phyloP scores from a whole-genome alignment of 2,888 invertebrate species.

The Xanthostigma xanthostigma region DNA sequence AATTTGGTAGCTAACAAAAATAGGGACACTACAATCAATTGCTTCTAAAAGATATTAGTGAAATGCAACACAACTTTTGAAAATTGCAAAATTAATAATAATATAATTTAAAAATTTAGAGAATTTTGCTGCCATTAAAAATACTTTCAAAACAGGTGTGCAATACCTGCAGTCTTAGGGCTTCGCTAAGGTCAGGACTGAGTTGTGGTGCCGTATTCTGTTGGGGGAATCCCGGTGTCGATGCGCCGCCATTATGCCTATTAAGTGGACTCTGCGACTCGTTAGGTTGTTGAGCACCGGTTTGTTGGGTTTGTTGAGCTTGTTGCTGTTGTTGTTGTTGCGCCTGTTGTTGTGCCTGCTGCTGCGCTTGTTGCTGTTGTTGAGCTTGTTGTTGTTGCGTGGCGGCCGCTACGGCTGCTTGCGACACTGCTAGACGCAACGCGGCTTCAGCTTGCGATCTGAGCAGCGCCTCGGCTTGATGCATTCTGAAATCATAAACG shows the following conservation, averaged over 20 bases:
- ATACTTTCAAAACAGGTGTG: no score
- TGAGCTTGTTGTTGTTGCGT: conserved; percentile 27
- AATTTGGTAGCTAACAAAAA: no score
- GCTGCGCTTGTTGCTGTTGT: conserved; percentile 24
- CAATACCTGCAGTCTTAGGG: conserved; percentile 37
- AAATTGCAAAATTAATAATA: no score
- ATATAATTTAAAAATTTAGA: no score
- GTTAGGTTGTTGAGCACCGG: conserved; percentile 20
- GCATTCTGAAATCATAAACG: conserved; percentile 19
- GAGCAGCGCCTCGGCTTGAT: conserved; percentile 65
- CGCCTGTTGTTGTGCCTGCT: conserved; percentile 6
- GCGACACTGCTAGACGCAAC: conserved; percentile 63
- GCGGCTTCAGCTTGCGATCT: conserved; percentile 78
- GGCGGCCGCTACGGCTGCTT: conserved; percentile 43
- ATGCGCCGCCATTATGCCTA: conserved; percentile 10
- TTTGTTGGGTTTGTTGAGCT: conserved; percentile 25
- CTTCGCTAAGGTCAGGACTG: conserved; percentile 56
- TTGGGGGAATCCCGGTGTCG: not conserved
- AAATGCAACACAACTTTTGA: no score
- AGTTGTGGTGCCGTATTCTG: conserved; percentile 31
- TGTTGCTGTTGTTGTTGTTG: conserved; percentile 21
- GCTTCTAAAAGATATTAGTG: no score
- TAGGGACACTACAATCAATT: no score
- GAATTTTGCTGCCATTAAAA: no score
- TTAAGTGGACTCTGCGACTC: conserved; percentile 21